Conservation (phyloP, 1,140 invertebrate genomes). For the Apis cerana region DNA sequence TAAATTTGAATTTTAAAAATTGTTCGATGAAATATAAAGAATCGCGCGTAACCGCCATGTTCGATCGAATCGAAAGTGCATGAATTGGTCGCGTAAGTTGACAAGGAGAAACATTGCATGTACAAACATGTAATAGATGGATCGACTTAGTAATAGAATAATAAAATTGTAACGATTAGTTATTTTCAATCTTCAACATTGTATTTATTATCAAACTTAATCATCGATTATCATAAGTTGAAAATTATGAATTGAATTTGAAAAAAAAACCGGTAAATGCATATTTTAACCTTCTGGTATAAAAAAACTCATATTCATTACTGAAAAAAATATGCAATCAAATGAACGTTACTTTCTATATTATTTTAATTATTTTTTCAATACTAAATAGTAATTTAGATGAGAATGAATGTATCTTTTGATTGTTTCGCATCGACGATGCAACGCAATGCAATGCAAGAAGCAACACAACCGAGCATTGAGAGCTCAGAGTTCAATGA, state of each 20-base stretch:
- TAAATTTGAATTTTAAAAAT: not conserved
- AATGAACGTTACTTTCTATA: not conserved
- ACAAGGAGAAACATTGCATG: not conserved
- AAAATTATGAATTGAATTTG: not conserved
- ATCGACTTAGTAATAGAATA: no score
- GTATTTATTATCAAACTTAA: not conserved
- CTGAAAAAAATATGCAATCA: not conserved
- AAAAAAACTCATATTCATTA: not conserved
- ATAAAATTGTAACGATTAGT: no score
- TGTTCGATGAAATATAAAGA: not conserved
- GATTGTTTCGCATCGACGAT: slow-evolving; percentile 31
- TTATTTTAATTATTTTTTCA: no score
- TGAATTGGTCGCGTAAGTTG: not conserved
- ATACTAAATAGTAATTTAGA: not conserved
- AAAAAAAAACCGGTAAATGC: not conserved
- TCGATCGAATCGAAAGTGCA: not conserved
- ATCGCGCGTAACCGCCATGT: not conserved
- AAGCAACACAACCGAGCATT: slow-evolving; percentile 33
- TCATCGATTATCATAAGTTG: not conserved
- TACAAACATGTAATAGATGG: no score
- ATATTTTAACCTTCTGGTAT: not conserved
- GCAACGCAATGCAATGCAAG: slow-evolving; percentile 26
- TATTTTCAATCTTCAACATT: not conserved
- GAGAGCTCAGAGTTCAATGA: slow-evolving; percentile 73
- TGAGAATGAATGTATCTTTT: slow-evolving; percentile 57